These are phyloP conservation scores for Scleropages formosus DNA, from an alignment of 2,797 vertebrate genomes.

Conservation along the genomic window DNA sequence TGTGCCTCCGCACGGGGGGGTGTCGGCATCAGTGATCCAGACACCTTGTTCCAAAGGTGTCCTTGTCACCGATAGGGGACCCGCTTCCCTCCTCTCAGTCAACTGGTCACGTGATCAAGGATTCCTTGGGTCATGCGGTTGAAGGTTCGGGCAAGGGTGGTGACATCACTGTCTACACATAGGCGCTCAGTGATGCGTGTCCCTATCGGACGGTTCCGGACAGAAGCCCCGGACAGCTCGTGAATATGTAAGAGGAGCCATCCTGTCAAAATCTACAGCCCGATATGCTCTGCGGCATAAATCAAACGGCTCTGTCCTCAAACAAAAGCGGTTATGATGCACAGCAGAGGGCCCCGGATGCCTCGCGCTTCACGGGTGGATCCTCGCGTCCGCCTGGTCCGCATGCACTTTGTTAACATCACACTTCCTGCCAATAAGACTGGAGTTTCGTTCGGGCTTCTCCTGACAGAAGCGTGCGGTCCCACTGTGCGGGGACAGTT, in stretches of 20 bases:
- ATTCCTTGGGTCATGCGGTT: neutral
- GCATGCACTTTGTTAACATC: neutral
- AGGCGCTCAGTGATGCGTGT: neutral
- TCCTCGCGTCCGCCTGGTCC: neutral
- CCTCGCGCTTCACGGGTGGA: neutral
- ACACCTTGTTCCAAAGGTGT: too few relatives aligned
- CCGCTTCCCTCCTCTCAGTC: neutral
- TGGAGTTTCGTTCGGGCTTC: neutral
- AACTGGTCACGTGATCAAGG: neutral
- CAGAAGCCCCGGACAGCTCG: neutral
- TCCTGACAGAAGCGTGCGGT: neutral
- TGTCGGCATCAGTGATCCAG: neutral
- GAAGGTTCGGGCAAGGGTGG: neutral
- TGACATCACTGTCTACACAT: slow-evolving; percentile 6
- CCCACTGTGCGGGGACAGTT: too few relatives aligned
- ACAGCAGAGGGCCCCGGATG: neutral
- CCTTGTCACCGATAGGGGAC: neutral
- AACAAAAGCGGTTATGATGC: too few relatives aligned
- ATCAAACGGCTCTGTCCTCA: neutral
- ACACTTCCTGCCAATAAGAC: too few relatives aligned
- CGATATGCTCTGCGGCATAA: neutral
- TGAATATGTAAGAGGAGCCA: neutral
- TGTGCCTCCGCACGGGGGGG: neutral
- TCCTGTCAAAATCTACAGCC: neutral
- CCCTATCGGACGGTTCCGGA: neutral